Evolutionary conservation across 2,113 vertebrate genomes (phyloP), one percentile per base, ranked within the genome.

Genomic region (Nerophis ophidion): DNA sequence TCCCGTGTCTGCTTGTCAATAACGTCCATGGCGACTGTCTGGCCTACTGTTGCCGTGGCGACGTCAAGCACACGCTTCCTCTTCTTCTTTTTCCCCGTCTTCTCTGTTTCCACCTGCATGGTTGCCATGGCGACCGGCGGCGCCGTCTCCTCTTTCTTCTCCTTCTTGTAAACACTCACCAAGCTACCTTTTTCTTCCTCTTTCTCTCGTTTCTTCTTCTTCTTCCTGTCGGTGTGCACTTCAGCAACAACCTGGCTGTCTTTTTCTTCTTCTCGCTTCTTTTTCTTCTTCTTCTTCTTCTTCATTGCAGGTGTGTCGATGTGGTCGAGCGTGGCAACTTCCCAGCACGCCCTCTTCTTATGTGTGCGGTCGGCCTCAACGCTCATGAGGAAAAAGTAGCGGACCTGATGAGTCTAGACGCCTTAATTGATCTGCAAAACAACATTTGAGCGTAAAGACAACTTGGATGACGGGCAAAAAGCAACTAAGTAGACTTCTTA

Each of bases 331-430:
- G 4, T 1, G n/a, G 63, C 70, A 52, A 15, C 3, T 63, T 52
- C 47, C 13, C 50, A 48, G 26, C 17, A 19, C 17, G 45, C 58
- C 46, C 26, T 62, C 60, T 16, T 77, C 66, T 15, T 74, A 46
- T 66, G 38, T 6, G 46, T 5, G 1, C 45, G 8, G 13, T 8
- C n/a, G n/a, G 42, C 13, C 3, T 44, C 5, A 40, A 35, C 12
- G 3, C 26, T 57, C 80, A 82, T 75, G 62, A 4, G 8, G 57
- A 36, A 36, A 7, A 12, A 4, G 15, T 2, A 57, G 34, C 48
- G 9, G 17, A 16, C 17, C 48, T 13, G 26, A 1, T 14, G n/a
- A 57, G 17, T 26, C 6, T 12, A n/a, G 16, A 26, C 2, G 36
- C 8, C 42, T 33, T n/a, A 16, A 8, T 46, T 35, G 35, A 15